These are phyloP conservation scores for Actinia tenebrosa DNA, from an alignment of 64 coral and sea anemone genomes.

Conservation along the genomic window DNA sequence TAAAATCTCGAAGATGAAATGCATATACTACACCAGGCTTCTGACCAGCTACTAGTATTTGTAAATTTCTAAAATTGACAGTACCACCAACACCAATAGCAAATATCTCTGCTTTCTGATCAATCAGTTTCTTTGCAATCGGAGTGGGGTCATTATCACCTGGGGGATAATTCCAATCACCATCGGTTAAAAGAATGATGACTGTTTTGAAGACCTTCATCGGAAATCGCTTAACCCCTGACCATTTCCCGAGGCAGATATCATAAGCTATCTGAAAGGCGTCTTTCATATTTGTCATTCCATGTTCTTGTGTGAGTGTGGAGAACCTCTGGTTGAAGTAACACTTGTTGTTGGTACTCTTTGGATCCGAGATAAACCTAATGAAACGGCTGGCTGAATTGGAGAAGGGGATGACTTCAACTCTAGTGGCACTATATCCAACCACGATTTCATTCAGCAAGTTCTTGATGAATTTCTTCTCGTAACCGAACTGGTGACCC, in stretches of 20 bases:
- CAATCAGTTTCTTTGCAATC: slow-evolving; percentile 7
- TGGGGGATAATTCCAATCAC: slow-evolving; percentile 40
- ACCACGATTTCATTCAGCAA: slow-evolving; percentile 63
- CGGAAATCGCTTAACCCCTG: slow-evolving; percentile 6
- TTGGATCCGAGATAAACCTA: slow-evolving; percentile 44
- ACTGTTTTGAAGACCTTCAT: slow-evolving; percentile 36
- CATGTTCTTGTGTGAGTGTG: not conserved
- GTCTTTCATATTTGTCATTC: slow-evolving; percentile 56
- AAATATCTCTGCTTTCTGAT: slow-evolving; percentile 36
- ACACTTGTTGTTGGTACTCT: slow-evolving; percentile 48
- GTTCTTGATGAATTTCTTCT: slow-evolving; percentile 74
- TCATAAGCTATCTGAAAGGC: slow-evolving; percentile 37
- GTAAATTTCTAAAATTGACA: slow-evolving; percentile 24
- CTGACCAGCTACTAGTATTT: slow-evolving; percentile 18
- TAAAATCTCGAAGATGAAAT: slow-evolving; percentile 57
- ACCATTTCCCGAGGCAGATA: slow-evolving; percentile 37
- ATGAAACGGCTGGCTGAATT: slow-evolving; percentile 12
- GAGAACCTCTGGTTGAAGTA: slow-evolving; percentile 64
- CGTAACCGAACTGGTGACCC: slow-evolving; percentile 30
- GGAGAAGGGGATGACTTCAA: slow-evolving; percentile 78
- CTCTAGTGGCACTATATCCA: slow-evolving; percentile 45
- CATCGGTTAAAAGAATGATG: slow-evolving; percentile 66
- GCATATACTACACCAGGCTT: slow-evolving; percentile 25
- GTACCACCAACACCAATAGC: slow-evolving; percentile 45
- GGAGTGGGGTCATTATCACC: not conserved